Percentiles rank a stretch among this genome's conserved stretches.
Evolutionary conservation across 2,113 vertebrate species (phyloP).

Genomic region (Pterophyllum scalare): DNA sequence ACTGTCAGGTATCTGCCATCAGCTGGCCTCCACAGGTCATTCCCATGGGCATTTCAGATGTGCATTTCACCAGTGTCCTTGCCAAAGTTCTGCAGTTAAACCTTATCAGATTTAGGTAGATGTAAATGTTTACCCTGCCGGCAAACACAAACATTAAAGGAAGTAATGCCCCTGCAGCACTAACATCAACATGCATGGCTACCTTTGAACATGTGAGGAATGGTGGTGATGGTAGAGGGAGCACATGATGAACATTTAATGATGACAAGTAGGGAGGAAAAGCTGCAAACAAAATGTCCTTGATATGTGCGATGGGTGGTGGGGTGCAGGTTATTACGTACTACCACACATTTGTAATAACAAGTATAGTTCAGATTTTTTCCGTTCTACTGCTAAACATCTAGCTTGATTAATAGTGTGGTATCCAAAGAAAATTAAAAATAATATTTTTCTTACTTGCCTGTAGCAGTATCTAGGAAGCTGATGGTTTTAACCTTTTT

Average conservation of each 20-base stretch:
- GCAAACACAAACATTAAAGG: constrained; percentile 35
- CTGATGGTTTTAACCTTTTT: neutral
- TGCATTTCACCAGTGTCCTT: neutral
- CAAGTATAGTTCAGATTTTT: neutral
- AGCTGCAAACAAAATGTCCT: neutral
- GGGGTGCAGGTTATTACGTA: constrained; percentile 51
- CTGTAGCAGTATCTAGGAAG: neutral
- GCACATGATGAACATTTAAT: constrained; percentile 1
- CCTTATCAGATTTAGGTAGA: constrained; percentile 23
- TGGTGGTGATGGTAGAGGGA: constrained; percentile 16
- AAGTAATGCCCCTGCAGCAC: neutral
- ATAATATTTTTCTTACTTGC: neutral
- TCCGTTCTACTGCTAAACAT: neutral
- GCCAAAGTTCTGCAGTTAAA: neutral
- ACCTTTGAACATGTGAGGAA: constrained; percentile 25
- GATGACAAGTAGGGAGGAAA: constrained; percentile 15
- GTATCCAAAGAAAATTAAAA: neutral
- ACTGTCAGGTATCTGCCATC: neutral
- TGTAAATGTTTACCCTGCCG: constrained; percentile 32
- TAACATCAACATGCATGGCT: constrained; percentile 20
- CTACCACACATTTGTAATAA: neutral
- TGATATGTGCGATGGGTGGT: neutral
- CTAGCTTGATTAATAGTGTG: neutral
- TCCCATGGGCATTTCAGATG: neutral
- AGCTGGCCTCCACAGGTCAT: neutral